phyloP scores from a whole-genome alignment of 2,113 vertebrate genomes.

The Toxotes chatareus region DNA sequence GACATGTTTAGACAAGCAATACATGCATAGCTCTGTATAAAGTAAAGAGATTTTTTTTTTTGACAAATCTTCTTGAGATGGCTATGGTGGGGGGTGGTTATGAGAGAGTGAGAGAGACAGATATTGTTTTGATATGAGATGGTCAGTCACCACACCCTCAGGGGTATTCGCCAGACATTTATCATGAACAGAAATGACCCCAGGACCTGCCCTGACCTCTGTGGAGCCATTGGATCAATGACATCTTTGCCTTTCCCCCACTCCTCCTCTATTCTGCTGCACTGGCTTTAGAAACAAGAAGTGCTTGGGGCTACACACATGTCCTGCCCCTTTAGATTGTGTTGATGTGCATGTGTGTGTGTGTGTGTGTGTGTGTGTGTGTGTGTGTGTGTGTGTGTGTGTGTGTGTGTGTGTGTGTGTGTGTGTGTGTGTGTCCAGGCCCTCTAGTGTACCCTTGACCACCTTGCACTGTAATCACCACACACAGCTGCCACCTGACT shows the following conservation, averaged over 20 bases:
- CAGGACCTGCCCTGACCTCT: constrained; percentile 80
- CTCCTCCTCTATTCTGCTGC: constrained; percentile 56
- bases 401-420: constrained; percentile 29
- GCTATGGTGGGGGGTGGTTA: constrained; percentile 1
- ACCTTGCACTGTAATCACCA: constrained; percentile 79
- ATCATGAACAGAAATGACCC: constrained; percentile 88
- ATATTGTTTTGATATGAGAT: constrained; percentile 69
- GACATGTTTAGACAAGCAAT: background rate
- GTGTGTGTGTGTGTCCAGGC: constrained; percentile 55
- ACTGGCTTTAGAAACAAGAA: constrained; percentile 71
- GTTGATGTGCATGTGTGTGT: constrained; percentile 57
- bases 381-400: constrained; percentile 57
- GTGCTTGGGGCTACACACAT: constrained; percentile 72
- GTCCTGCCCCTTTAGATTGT: constrained; percentile 59
- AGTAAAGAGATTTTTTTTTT: background rate
- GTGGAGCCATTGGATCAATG: constrained; percentile 81
- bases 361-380: constrained; percentile 49
- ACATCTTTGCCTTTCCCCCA: constrained; percentile 64
- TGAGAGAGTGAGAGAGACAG: constrained; percentile 58
- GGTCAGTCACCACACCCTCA: constrained; percentile 64
- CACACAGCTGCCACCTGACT: constrained; percentile 80
- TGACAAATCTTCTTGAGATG: background rate
- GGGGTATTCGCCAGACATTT: constrained; percentile 78
- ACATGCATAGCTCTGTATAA: background rate
- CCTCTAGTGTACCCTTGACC: constrained; percentile 79